Evolutionary conservation across 2,888 invertebrate species (phyloP), one percentile per base, ranked within the genome.

Genomic region (Priocnemis perturbator): DNA sequence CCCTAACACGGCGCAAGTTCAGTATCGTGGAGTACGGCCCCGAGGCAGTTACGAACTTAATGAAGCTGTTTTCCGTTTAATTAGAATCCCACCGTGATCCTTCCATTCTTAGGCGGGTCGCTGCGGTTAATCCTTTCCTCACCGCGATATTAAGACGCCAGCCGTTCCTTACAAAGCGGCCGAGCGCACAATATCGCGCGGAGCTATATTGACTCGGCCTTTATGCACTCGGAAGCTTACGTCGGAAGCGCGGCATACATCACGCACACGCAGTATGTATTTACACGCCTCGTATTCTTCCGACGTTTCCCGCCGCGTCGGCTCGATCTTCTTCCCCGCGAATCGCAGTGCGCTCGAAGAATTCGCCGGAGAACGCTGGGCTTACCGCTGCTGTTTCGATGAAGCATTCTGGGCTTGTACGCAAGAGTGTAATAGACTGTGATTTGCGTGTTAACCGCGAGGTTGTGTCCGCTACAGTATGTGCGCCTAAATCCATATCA

Each of bases 41-140:
- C 67, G 76, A 76, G 82, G 84, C 79, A 78, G 83, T 85, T 83
- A 77, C 79, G 72, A 82, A 84, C 84, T 86, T 87, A 87, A 88
- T 82, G 84, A 87, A 87, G 87, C 84, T 86, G 86, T 86, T 87
- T 87, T 85, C 85, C 85, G 83, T 86, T 88, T 88, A 88, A 88
- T 88, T 87, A 88, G 87, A 88, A 87, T 87, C 81, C 85, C 74
- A 78, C 77, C 80, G 79, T 84, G 85, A 87, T 87, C 85, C 83
- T 78, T 73, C 84, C 73, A 85, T 86, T 85, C 83, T 84, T 81
- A 79, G 80, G 70, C 70, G 77, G 80, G 82, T 81, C 80, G 68
- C 76, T 71, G 69, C 21, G 73, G 75, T 82, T 85, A 85, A 85
- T 85, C 85, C 83, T 83, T 73, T 77, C 68, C 72, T 74, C 59